Evolutionary conservation across 2,888 invertebrate species (phyloP), one percentile per base, ranked within the genome.

Genomic region (Standfussiana lucernea): DNA sequence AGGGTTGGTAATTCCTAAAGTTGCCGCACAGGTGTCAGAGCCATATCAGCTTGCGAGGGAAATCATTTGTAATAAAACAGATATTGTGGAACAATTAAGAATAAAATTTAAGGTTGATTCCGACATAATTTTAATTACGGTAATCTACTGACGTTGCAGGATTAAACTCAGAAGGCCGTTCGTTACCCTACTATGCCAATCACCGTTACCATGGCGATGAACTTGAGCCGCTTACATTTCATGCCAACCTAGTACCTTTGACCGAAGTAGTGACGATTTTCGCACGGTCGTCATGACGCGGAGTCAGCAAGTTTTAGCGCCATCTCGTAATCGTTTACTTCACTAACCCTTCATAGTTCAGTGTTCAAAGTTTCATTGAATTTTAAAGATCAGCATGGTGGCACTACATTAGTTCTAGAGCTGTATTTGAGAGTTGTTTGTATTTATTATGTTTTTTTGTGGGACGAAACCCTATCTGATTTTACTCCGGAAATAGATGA

Each of bases 161-260:
- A 53, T 53, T 53, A 53, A 50, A 24, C 50, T 3, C 10, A 50
- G 50, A 50, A 24, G n/a, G 24, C 11, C 35, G 3, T 35, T 59
- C 35, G 3, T 35, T 59, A 10, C 3, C 4, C 61, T 21, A 21
- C n/a, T 59, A 4, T 61, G 61, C 24, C 24, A 61, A 24, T 6
- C 11, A 11, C 24, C 37, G 4, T 75, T 37, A 13, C 18, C 18
- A 45, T 53, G 21, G n/a, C 1, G 32, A 62, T 21, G 2, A 42
- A 24, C 10, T 64, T n/a, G 1, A 65, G 2, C 18, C 18, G 0
- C 50, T 37, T 45, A 24, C 3, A 74, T 65, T 37, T 45, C 1
- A 53, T 74, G 37, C 35, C 0, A 2, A 11, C 64, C 74, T 75
- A 28, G 64, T 75, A 75, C 0, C 18, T 45, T 18, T 64, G 42